These are phyloP conservation scores for Drepanosiphum platanoidis DNA, from an alignment of 2,888 invertebrate species.

Conservation along the genomic window DNA sequence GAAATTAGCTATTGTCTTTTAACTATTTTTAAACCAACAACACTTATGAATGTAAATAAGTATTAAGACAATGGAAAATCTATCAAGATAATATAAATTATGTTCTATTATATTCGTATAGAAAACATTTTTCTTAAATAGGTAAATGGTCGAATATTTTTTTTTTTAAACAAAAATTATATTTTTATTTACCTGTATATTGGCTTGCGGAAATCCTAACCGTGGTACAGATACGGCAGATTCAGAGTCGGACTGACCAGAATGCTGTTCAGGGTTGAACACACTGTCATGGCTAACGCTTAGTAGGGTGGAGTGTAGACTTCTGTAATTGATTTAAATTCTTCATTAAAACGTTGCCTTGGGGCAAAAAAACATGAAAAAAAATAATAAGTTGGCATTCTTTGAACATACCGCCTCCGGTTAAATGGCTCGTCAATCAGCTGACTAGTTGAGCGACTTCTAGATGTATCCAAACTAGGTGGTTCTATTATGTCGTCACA, in stretches of 20 bases:
- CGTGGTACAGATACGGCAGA: conserved; percentile 69
- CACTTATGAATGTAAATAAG: conserved; percentile 27
- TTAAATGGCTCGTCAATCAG: conserved; percentile 69
- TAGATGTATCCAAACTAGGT: conserved; percentile 56
- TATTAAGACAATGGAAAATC: conserved; percentile 15
- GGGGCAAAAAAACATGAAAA: background rate
- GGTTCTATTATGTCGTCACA: conserved; percentile 33
- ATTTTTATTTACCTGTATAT: conserved; percentile 65
- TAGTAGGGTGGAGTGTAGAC: conserved; percentile 71
- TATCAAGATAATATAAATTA: background rate
- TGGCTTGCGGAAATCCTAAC: conserved; percentile 65
- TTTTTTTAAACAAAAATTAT: background rate
- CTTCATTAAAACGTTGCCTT: conserved; percentile 35
- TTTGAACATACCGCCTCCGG: conserved; percentile 70
- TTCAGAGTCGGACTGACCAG: conserved; percentile 70
- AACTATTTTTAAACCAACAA: conserved; percentile 27
- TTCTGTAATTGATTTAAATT: conserved; percentile 66
- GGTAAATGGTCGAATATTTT: background rate
- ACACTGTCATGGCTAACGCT: conserved; percentile 93
- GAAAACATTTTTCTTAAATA: background rate
- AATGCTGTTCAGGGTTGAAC: conserved; percentile 77
- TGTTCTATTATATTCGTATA: background rate
- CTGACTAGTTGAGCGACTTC: conserved; percentile 64
- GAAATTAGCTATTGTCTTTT: conserved; percentile 43
- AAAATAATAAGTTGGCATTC: background rate